Percentiles rank a stretch among this genome's conserved stretches.
Conservation (phyloP, 2,113 vertebrate genomes). For the Pagrus major region DNA sequence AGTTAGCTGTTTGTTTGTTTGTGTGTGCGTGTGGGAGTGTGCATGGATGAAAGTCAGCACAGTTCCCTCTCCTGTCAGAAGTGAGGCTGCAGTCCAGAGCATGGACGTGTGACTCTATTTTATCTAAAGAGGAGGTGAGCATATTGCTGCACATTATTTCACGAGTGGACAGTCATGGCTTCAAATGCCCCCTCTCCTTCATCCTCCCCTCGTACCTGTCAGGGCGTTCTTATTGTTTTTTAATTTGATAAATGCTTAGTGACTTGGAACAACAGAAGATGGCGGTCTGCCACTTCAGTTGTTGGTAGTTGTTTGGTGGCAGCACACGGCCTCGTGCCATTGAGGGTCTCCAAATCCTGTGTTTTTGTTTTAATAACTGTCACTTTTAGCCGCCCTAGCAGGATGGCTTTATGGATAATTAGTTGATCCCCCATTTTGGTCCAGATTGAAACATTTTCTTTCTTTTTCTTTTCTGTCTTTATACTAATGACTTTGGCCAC, state of each 20-base stretch:
- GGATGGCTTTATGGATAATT: background rate
- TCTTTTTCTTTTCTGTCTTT: too few species aligned
- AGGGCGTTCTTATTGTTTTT: background rate
- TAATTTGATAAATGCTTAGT: background rate
- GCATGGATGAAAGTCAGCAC: constrained; percentile 45
- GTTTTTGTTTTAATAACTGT: too few species aligned
- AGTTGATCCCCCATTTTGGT: background rate
- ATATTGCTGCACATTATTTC: background rate
- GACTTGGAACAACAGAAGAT: background rate
- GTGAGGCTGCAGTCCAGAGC: constrained; percentile 26
- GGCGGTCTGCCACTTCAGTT: background rate
- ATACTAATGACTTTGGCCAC: too few species aligned
- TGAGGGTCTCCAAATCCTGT: too few species aligned
- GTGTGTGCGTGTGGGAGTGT: constrained; percentile 25
- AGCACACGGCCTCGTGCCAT: background rate
- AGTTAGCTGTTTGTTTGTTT: constrained; percentile 47
- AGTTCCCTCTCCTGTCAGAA: constrained; percentile 26
- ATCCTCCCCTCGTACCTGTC: constrained; percentile 1
- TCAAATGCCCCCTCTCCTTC: background rate
- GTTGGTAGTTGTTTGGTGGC: background rate
- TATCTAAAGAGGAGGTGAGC: constrained; percentile 1
- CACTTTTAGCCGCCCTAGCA: background rate
- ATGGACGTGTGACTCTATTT: constrained; percentile 9
- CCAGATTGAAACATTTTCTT: background rate
- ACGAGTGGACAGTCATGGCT: background rate